Evolutionary conservation across 2,888 invertebrate genomes (phyloP).

Genomic region (Trissolcus japonicus): DNA sequence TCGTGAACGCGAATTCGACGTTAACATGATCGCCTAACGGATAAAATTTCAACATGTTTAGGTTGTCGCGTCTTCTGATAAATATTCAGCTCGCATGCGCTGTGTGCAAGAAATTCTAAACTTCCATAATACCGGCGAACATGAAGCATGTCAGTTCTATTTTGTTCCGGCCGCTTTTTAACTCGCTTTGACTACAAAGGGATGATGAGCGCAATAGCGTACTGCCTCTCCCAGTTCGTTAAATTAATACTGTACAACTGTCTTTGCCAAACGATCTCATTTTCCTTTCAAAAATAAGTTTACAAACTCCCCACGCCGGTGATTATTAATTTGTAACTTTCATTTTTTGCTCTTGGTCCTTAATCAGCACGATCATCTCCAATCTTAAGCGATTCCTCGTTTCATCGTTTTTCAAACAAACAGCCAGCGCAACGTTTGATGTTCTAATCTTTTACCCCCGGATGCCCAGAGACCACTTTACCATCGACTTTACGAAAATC

Average conservation of each 20-base stretch:
- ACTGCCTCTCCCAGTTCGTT: constrained; percentile 29
- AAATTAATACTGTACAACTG: constrained; percentile 43
- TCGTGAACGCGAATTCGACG: constrained; percentile 22
- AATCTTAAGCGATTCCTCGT: too few species aligned
- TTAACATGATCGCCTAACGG: constrained; percentile 19
- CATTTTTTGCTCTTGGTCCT: too few species aligned
- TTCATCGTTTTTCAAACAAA: too few species aligned
- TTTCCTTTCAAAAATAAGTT: background rate
- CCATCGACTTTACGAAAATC: too few species aligned
- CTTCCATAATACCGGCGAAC: constrained; percentile 44
- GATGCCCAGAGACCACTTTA: too few species aligned
- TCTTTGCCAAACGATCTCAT: constrained; percentile 15
- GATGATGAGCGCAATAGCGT: constrained; percentile 10
- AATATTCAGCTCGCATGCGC: constrained; percentile 40
- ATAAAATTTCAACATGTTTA: constrained; percentile 43
- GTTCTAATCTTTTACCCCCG: too few species aligned
- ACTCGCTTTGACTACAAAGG: constrained; percentile 50
- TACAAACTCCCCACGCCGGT: background rate
- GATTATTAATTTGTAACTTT: too few species aligned
- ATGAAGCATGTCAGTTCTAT: constrained; percentile 42
- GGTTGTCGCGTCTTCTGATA: constrained; percentile 46
- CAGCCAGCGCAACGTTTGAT: too few species aligned
- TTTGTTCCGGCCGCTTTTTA: constrained; percentile 38
- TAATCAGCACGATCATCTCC: too few species aligned
- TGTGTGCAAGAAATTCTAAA: constrained; percentile 49